These are phyloP conservation scores for Reticulitermes speratus DNA, from an alignment of 1,140 invertebrate genomes.

Conservation along the genomic window DNA sequence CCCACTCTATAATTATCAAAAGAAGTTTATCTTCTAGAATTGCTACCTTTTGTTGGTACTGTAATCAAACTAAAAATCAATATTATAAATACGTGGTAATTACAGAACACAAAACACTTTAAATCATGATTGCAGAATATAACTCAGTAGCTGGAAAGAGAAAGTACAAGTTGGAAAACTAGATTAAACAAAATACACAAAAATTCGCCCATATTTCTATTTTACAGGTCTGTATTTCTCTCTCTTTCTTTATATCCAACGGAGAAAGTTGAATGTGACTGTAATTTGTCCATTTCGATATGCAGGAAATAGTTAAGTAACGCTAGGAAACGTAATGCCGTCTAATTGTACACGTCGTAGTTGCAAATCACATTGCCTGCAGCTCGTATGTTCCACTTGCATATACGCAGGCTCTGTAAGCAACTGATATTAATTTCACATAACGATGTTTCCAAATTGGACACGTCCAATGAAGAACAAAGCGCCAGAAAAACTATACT, in stretches of 20 bases:
- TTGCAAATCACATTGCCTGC: too few relatives aligned
- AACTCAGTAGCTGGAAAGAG: neutral
- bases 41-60: neutral
- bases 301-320: neutral
- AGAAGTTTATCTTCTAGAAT: neutral
- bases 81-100: neutral
- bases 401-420: too few relatives aligned
- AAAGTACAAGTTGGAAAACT: neutral
- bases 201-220: neutral
- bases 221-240: neutral
- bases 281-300: neutral
- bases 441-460: too few relatives aligned
- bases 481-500: too few relatives aligned
- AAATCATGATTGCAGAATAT: neutral
- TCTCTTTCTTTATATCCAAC: neutral
- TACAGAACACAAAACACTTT: neutral
- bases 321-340: neutral
- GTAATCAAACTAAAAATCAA: neutral
- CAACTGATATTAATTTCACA: too few relatives aligned
- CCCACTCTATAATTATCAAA: neutral
- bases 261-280: neutral
- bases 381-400: too few relatives aligned
- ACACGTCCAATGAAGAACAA: too few relatives aligned
- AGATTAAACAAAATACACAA: neutral
- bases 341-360: neutral